Conservation (phyloP, 2,113 vertebrate genomes). For the Clarias batrachus region DNA sequence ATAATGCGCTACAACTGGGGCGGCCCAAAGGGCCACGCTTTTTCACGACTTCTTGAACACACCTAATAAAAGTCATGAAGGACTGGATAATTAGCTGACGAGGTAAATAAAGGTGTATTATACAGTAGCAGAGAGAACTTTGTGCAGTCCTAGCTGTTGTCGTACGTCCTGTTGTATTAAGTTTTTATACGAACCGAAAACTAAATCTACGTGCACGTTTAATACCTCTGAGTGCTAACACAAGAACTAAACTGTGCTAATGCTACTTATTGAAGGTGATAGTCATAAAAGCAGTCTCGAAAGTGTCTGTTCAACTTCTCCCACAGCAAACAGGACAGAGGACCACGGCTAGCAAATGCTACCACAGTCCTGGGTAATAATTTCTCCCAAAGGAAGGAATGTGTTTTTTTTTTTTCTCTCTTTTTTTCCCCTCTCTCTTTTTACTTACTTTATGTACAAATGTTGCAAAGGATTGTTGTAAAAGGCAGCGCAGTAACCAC, state of each 20-base stretch:
- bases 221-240: neutral
- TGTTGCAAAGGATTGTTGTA: slow-evolving; percentile 57
- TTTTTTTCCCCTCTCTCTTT: slow-evolving; percentile 45
- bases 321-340: neutral
- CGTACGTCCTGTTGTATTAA: neutral
- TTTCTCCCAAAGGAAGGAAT: slow-evolving; percentile 28
- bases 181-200: neutral
- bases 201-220: neutral
- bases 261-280: neutral
- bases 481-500: slow-evolving; percentile 61
- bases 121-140: neutral
- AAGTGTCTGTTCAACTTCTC: neutral
- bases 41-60: slow-evolving; percentile 14
- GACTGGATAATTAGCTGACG: slow-evolving; percentile 27
- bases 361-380: slow-evolving; percentile 39
- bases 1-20: slow-evolving; percentile 14
- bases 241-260: neutral
- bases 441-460: slow-evolving; percentile 24
- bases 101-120: slow-evolving; percentile 32
- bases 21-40: slow-evolving; percentile 1
- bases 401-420: slow-evolving; percentile 5
- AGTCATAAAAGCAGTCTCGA: neutral
- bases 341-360: slow-evolving; percentile 29
- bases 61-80: slow-evolving; percentile 27
- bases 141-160: neutral